Percentiles rank a stretch among this genome's conserved stretches.
phyloP scores from a whole-genome alignment of 2,113 vertebrate genomes.

The Dryoscopus gambensis region DNA sequence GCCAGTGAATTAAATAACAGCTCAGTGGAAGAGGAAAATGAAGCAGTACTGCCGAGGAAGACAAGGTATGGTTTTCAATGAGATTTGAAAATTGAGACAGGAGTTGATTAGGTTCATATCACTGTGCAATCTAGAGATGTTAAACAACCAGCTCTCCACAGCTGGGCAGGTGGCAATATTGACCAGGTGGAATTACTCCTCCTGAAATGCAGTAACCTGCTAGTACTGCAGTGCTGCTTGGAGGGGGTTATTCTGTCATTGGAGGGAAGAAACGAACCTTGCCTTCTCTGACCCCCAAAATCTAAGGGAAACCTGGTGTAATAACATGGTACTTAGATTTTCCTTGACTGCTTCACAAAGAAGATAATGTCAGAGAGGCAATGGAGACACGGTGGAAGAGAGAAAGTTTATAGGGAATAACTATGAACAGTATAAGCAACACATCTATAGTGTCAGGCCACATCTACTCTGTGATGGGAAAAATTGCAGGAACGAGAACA shows the following conservation, averaged over 20 bases:
- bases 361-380: neutral
- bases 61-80: conserved; percentile 1
- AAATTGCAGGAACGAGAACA: neutral
- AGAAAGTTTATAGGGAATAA: neutral
- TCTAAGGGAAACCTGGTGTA: neutral
- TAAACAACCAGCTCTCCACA: neutral
- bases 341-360: neutral
- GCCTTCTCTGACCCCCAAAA: neutral
- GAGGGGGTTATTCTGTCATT: neutral
- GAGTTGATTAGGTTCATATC: neutral
- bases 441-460: neutral
- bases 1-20: neutral
- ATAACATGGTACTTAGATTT: neutral
- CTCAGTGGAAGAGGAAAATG: neutral
- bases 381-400: neutral
- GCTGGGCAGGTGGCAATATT: neutral
- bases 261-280: neutral
- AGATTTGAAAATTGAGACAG: conserved; percentile 7
- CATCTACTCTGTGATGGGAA: neutral
- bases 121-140: neutral
- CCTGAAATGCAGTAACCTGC: neutral
- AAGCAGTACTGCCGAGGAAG: neutral
- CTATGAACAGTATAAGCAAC: neutral
- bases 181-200: neutral
- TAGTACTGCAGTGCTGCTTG: neutral